phyloP scores from a whole-genome alignment of 1,140 invertebrate species.

The Eciton burchellii region DNA sequence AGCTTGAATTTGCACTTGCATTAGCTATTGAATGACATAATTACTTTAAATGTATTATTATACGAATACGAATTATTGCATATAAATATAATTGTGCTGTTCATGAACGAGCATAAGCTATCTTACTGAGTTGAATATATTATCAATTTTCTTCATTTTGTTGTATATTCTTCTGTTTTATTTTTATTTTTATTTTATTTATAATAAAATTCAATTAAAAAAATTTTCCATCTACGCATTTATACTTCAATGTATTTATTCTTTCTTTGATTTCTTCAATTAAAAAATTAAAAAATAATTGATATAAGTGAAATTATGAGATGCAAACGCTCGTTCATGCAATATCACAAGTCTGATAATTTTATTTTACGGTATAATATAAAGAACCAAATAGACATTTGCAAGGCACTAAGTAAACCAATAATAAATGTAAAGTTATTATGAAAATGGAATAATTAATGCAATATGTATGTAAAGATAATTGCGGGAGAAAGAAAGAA shows the following conservation, averaged over 20 bases:
- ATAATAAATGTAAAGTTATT: constrained; percentile 71
- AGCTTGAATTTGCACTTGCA: too few species aligned
- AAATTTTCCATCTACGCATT: not conserved
- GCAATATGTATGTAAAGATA: constrained; percentile 56
- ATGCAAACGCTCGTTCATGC: not conserved
- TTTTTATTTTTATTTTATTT: not conserved
- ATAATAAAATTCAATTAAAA: not conserved
- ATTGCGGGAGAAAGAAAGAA: constrained; percentile 9
- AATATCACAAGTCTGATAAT: constrained; percentile 5
- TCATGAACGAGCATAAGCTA: not conserved
- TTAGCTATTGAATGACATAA: constrained; percentile 35
- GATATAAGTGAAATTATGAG: not conserved
- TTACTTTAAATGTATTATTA: constrained; percentile 63
- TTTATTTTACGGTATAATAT: constrained; percentile 61
- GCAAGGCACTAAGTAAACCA: constrained; percentile 72
- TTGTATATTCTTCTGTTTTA: not conserved
- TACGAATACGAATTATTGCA: constrained; percentile 73
- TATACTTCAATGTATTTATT: not conserved
- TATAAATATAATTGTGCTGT: constrained; percentile 10
- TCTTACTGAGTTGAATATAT: too few species aligned
- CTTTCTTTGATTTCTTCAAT: not conserved
- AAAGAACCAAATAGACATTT: constrained; percentile 74
- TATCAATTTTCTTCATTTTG: not conserved
- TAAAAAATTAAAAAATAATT: not conserved
- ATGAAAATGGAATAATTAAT: constrained; percentile 58